Evolutionary conservation across 2,113 vertebrate genomes (phyloP).

Genomic region (Epinephelus lanceolatus): DNA sequence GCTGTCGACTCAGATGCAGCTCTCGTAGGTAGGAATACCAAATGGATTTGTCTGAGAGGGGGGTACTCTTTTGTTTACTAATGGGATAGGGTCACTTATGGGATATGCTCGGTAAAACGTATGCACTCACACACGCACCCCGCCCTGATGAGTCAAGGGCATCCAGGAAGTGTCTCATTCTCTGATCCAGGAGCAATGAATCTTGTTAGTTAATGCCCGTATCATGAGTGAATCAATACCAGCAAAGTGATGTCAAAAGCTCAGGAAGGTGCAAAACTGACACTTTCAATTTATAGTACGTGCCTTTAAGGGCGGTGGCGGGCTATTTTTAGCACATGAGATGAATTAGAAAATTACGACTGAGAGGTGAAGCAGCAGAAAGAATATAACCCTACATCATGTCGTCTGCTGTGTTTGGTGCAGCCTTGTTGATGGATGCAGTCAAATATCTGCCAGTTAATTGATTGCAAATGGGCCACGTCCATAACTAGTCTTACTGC

Average conservation of each 20-base stretch:
- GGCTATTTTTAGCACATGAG: constrained; percentile 55
- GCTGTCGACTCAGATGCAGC: constrained; percentile 50
- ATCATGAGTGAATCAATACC: constrained; percentile 64
- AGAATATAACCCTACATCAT: not conserved
- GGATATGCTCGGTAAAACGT: constrained; percentile 4
- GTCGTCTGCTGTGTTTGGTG: not conserved
- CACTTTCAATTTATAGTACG: constrained; percentile 48
- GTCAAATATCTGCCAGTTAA: not conserved
- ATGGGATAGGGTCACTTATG: constrained; percentile 27
- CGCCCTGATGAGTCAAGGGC: constrained; percentile 69
- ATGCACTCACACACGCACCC: constrained; percentile 14
- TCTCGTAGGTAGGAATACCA: constrained; percentile 23
- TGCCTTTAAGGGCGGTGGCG: constrained; percentile 23
- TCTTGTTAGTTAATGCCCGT: constrained; percentile 54
- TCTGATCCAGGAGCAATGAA: constrained; percentile 54
- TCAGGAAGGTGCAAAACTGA: constrained; percentile 44
- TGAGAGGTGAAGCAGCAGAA: constrained; percentile 28
- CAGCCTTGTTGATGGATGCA: constrained; percentile 23
- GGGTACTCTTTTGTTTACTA: constrained; percentile 30
- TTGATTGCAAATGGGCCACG: constrained; percentile 1
- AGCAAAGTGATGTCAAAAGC: constrained; percentile 49
- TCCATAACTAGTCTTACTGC: constrained; percentile 26
- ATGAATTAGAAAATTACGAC: constrained; percentile 41
- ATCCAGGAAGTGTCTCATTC: constrained; percentile 55
- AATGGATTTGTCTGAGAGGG: constrained; percentile 19